Conservation (phyloP, 2,888 invertebrate genomes). For the Nematopogon swammerdamellus region DNA sequence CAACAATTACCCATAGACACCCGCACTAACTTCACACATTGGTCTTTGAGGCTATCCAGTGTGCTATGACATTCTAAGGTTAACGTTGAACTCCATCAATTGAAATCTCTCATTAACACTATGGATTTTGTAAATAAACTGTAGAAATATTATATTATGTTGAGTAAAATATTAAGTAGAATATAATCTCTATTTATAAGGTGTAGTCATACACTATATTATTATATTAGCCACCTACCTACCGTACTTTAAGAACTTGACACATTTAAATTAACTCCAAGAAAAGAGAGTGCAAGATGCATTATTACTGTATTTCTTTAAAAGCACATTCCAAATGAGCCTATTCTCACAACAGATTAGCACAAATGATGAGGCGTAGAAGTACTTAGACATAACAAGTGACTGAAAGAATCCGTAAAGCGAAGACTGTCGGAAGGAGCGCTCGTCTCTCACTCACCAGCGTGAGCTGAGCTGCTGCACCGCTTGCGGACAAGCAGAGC, state of each 20-base stretch:
- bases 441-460: no score
- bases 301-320: constrained; percentile 35
- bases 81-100: constrained; percentile 43
- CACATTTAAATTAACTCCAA: constrained; percentile 6
- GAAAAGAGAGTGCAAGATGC: constrained; percentile 40
- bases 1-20: no score
- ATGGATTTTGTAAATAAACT: constrained; percentile 47
- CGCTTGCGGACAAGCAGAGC: no score
- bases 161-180: constrained; percentile 21
- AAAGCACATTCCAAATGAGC: constrained; percentile 43
- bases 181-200: constrained; percentile 12
- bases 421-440: no score
- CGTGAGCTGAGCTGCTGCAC: no score
- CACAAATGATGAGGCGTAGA: no score
- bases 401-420: no score
- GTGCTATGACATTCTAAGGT: constrained; percentile 44
- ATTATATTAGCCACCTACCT: constrained; percentile 6
- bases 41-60: constrained; percentile 16
- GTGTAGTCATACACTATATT: constrained; percentile 7
- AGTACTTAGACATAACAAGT: no score
- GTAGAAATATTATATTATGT: constrained; percentile 22
- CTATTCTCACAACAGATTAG: neutral
- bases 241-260: neutral
- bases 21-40: no score
- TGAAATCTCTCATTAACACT: constrained; percentile 43